Evolutionary conservation across 2,888 invertebrate species (phyloP), one percentile per base, ranked within the genome.

Genomic region (Tethea ocularis): DNA sequence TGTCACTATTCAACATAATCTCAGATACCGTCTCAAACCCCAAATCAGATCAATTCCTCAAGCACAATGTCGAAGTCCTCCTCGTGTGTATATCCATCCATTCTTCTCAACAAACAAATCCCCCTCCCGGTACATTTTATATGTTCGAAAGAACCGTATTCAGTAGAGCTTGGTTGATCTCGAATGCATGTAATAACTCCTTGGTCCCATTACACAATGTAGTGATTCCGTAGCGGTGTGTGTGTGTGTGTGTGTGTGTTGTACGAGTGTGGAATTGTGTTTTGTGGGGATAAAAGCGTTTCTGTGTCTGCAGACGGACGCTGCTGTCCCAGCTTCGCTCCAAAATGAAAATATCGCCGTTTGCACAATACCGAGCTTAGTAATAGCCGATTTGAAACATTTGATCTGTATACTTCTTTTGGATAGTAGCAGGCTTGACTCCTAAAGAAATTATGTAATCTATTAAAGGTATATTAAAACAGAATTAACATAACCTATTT

Each of bases 261-360:
- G 46, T 46, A 46, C 46, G 46, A 20, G 20, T 46, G 46, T 46
- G 46, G 46, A 65, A 72, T 77, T 70, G 69, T 74, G 66, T 80
- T 78, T 74, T 69, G 76, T 74, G 61, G 61, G 64, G 80, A 72
- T 87, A 79, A 85, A 83, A 87, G 85, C 83, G 68, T 85, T 87
- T 78, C 79, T 71, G 65, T 86, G 85, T 87, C 75, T 79, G 70
- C 67, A 67, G 63, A 58, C 60, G 56, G 53, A 66, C 61, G 65
- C 60, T 63, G 36, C 65, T 55, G 38, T 57, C 20, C 10, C 20
- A 20, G 46, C 46, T n/a, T 10, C n/a, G n/a, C 38, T 38, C n/a
- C 38, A 38, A 1, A 15, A 38, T 38, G 38, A 38, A n/a, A 38
- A 38, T 38, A 38, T n/a, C n/a, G n/a, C 38, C 38, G n/a, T 38